Conservation (phyloP, 2,888 invertebrate genomes). For the Melinaea marsaeus region DNA sequence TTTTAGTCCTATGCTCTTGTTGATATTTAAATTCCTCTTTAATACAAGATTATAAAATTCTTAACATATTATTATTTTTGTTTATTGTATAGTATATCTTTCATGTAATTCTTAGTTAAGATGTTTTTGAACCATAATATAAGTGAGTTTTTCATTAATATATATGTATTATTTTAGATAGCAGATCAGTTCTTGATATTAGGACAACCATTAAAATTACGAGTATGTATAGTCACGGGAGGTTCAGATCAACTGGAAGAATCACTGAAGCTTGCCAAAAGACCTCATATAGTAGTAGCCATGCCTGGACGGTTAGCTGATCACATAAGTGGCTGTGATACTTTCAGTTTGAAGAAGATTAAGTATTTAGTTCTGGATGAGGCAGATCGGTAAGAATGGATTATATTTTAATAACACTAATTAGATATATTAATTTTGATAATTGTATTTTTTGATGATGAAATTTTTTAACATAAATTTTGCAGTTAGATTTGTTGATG, state of each 20-base stretch:
- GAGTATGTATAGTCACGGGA: conserved; percentile 94
- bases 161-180: conserved; percentile 79
- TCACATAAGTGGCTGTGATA: conserved; percentile 92
- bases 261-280: conserved; percentile 86
- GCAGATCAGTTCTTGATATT: conserved; percentile 96
- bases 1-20: no score
- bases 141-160: neutral
- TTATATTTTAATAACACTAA: no score
- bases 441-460: no score
- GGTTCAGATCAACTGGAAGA: conserved; percentile 95
- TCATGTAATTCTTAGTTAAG: no score
- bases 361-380: conserved; percentile 96
- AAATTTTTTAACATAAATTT: no score
- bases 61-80: no score
- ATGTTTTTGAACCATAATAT: neutral
- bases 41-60: no score
- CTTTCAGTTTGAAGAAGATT: conserved; percentile 86
- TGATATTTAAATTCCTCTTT: no score
- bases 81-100: no score
- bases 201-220: conserved; percentile 91
- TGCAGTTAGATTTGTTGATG: no score
- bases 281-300: conserved; percentile 96
- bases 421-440: no score
- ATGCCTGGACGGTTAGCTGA: conserved; percentile 97
- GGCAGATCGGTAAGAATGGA: conserved; percentile 86